Conservation (phyloP, 2,797 vertebrate genomes). For the Anas acuta region DNA sequence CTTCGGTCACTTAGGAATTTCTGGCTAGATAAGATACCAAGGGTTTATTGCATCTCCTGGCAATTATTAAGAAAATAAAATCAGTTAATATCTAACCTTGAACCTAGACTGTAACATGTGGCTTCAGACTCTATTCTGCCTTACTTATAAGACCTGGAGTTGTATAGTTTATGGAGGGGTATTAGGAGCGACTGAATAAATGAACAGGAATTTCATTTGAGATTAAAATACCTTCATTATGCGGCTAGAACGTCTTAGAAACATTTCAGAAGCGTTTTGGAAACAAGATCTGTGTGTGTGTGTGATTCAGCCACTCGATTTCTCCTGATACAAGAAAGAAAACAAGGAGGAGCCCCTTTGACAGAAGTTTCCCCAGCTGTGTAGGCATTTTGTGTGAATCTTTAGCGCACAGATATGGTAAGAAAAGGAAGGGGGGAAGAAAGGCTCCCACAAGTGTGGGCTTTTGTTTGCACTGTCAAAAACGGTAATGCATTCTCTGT, state of each 20-base stretch:
- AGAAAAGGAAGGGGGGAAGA: not conserved
- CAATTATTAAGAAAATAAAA: conserved; percentile 73
- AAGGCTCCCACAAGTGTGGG: not conserved
- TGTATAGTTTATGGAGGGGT: not conserved
- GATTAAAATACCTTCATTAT: not conserved
- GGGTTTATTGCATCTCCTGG: conserved; percentile 59
- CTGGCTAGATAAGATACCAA: conserved; percentile 61
- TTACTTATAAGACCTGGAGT: not conserved
- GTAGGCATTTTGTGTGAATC: not conserved
- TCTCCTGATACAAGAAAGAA: not conserved
- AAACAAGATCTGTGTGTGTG: not conserved
- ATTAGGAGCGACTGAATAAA: not conserved
- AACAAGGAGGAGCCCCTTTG: not conserved
- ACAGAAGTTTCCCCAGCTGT: conserved; percentile 22
- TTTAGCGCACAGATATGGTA: not conserved
- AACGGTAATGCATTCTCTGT: not conserved
- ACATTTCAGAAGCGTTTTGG: not conserved
- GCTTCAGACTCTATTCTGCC: not conserved
- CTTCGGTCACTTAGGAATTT: conserved; percentile 47
- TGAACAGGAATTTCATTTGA: not conserved
- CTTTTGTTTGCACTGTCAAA: conserved; percentile 9
- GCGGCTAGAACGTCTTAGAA: not conserved
- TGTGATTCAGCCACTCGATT: not conserved
- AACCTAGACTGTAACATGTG: not conserved
- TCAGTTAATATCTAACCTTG: conserved; percentile 73